Conservation (phyloP, 2,888 invertebrate species). For the Odontothrips loti region DNA sequence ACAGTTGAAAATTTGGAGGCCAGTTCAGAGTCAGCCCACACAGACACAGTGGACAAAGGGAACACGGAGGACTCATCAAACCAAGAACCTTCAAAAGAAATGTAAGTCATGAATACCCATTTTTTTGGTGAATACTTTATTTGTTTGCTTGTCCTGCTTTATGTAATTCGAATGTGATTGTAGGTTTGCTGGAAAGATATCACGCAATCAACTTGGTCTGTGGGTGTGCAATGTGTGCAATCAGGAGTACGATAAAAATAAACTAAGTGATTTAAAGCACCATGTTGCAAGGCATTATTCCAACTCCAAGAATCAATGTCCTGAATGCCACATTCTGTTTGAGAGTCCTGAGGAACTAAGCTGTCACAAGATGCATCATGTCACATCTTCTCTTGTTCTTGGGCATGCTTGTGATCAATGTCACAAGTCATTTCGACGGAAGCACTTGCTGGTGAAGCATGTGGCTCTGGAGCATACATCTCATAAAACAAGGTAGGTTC, state of each 20-base stretch:
- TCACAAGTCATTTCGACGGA: not conserved
- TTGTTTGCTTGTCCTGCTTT: no score
- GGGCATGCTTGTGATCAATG: not conserved
- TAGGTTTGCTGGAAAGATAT: not conserved
- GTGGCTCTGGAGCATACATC: not conserved
- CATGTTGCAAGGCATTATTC: not conserved
- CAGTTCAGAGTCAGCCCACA: no score
- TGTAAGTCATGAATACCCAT: not conserved
- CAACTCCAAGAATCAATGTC: not conserved
- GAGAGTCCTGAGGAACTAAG: not conserved
- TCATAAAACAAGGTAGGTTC: not conserved
- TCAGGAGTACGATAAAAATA: not conserved
- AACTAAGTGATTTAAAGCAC: not conserved
- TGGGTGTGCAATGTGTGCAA: not conserved
- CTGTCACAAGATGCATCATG: not conserved
- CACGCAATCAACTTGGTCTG: not conserved
- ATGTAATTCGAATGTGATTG: not conserved
- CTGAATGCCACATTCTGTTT: not conserved
- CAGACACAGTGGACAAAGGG: no score
- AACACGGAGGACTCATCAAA: no score
- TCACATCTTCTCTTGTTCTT: not conserved
- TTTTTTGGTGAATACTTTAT: not conserved
- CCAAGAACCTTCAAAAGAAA: not conserved
- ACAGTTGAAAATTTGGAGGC: no score
- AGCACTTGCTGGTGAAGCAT: not conserved